Evolutionary conservation across 2,113 vertebrate genomes (phyloP), one percentile per base, ranked within the genome.

Genomic region (Pseudolaguvia tuberculata): DNA sequence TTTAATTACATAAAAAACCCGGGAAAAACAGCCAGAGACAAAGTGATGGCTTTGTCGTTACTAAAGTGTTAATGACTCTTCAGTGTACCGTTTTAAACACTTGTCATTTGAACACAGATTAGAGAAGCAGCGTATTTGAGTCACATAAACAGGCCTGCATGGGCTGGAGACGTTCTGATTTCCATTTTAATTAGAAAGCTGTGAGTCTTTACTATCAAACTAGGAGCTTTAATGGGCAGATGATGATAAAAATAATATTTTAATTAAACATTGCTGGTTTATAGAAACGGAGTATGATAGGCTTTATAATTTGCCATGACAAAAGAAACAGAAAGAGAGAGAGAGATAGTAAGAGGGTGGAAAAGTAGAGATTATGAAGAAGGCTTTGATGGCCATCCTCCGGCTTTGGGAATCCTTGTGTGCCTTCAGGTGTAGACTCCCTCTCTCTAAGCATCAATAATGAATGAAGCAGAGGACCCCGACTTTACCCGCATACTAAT

Each of bases 371-470:
- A 89, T 89, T 89, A 89, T 79, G 79, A 85, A 80, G 79, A 82
- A 84, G 85, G 55, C 88, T 89, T 91, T 91, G 85, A 91, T 88
- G 88, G 76, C 20, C 78, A 78, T 75, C n/a, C 79, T 9, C 83
- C 70, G 79, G 86, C 86, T 86, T 17, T 88, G 87, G 90, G 88
- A 90, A 87, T 88, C 84, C 77, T 82, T 51, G 83, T 78, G 80
- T 78, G 88, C 85, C 88, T 91, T 89, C 81, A 76, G 89, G 88
- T 87, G 80, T 85, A 86, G 84, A 79, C 81, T 86, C 1, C 69
- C 84, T 87, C 86, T 86, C 88, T 85, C 88, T 80, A 84, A 81
- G 78, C 89, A 90, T 91, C 88, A 90, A 91, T 91, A 90, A 91
- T 91, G 88, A 89, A 91, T 89, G 89, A 89, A 83, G 84, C 85